These are phyloP conservation scores for Hydrochoerus hydrochaeris DNA, from an alignment of 2,113 vertebrate genomes.

Conservation along the genomic window DNA sequence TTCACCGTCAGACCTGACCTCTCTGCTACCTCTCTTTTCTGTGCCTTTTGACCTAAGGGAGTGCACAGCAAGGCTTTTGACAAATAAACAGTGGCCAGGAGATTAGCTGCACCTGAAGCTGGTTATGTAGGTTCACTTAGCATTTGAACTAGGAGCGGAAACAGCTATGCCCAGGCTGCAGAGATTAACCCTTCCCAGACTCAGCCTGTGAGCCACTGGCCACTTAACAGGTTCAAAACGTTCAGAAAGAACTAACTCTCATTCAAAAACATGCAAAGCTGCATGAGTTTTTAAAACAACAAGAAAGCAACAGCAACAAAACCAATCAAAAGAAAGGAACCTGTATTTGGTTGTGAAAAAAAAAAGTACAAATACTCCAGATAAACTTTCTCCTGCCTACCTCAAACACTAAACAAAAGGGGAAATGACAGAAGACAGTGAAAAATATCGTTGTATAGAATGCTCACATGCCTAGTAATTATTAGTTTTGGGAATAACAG, in stretches of 20 bases:
- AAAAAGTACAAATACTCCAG: not conserved
- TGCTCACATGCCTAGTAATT: not conserved
- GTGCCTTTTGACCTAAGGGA: conserved; percentile 79
- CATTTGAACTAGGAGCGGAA: conserved; percentile 69
- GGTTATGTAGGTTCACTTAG: conserved; percentile 76
- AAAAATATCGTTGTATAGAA: not conserved
- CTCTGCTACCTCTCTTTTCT: conserved; percentile 74
- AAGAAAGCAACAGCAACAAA: not conserved
- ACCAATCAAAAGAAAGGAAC: not conserved
- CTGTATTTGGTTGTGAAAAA: not conserved
- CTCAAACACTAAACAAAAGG: not conserved
- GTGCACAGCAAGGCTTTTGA: conserved; percentile 77
- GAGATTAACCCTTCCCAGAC: conserved; percentile 69
- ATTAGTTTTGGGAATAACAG: not conserved
- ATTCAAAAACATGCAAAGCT: not conserved
- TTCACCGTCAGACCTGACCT: conserved; percentile 73
- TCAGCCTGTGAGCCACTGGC: conserved; percentile 17
- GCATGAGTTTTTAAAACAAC: not conserved
- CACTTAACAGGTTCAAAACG: not conserved
- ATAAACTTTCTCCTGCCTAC: not conserved
- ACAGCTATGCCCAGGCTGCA: not conserved
- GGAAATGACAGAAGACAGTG: not conserved
- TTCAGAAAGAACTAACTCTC: not conserved
- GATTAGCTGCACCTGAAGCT: conserved; percentile 81
- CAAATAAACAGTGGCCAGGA: conserved; percentile 82